phyloP scores from a whole-genome alignment of 2,797 vertebrate species.

The Pristis pectinata region DNA sequence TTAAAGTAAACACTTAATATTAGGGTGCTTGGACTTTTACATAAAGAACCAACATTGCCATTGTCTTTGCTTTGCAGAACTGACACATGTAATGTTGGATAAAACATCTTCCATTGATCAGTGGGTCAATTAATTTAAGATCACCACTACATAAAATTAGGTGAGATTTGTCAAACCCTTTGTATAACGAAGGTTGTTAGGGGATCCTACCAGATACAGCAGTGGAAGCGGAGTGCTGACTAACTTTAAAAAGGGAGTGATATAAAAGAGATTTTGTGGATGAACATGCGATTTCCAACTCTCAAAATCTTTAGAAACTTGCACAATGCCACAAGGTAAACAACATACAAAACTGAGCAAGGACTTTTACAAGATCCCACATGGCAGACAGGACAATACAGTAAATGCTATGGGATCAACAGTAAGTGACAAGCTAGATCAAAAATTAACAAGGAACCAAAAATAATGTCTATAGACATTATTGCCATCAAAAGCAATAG shows the following conservation, averaged over 20 bases:
- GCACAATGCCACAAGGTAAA: neutral
- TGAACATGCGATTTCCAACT: neutral
- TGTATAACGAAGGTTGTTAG: neutral
- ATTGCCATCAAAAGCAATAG: no score
- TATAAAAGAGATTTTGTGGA: neutral
- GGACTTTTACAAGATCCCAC: no score
- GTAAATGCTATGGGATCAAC: no score
- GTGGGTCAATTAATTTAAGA: neutral
- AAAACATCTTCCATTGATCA: neutral
- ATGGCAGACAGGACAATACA: no score
- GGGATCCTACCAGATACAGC: neutral
- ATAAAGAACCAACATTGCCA: neutral
- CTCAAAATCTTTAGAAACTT: neutral
- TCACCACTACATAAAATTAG: neutral
- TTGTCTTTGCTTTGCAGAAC: neutral
- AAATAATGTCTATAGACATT: no score
- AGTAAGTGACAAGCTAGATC: no score
- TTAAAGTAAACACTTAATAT: neutral
- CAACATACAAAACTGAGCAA: no score
- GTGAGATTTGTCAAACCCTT: neutral
- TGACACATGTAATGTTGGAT: neutral
- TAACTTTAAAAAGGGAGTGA: neutral
- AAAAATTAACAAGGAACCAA: no score
- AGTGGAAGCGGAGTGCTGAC: neutral
- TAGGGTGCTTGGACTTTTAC: neutral